Percentiles rank a stretch among this genome's conserved stretches.
Conservation (phyloP, 2,888 invertebrate genomes). For the Drosophila nr. fundita region DNA sequence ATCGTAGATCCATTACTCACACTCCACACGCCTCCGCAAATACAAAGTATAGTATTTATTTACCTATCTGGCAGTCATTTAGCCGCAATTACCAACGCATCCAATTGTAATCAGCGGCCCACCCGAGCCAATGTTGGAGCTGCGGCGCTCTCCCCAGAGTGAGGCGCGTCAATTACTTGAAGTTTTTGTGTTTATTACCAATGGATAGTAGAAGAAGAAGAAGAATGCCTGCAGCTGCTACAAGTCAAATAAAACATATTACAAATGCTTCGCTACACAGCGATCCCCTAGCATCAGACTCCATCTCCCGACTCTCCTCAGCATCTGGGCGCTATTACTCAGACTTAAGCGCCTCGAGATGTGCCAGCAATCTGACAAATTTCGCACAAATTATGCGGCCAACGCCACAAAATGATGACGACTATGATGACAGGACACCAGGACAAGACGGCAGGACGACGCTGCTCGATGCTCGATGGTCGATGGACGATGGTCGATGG, state of each 20-base stretch:
- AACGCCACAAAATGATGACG: constrained; percentile 67
- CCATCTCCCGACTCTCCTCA: background rate
- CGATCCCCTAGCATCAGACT: background rate
- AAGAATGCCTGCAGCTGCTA: constrained; percentile 62
- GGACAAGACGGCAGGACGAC: constrained; percentile 14
- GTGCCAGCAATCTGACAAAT: constrained; percentile 79
- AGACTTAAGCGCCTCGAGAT: constrained; percentile 74
- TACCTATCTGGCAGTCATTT: constrained; percentile 64
- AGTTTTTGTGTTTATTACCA: constrained; percentile 65
- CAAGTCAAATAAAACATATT: constrained; percentile 78
- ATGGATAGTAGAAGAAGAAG: constrained; percentile 20
- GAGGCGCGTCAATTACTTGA: constrained; percentile 71
- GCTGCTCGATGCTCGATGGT: background rate
- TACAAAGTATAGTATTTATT: constrained; percentile 48
- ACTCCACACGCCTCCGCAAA: constrained; percentile 2
- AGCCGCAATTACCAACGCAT: constrained; percentile 62
- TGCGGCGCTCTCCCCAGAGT: constrained; percentile 37
- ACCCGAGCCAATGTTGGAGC: background rate
- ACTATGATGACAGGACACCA: constrained; percentile 54
- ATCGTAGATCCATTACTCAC: constrained; percentile 41
- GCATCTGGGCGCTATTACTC: constrained; percentile 62
- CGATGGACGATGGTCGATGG: constrained; percentile 9
- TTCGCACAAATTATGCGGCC: constrained; percentile 78
- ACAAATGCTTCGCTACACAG: constrained; percentile 61
- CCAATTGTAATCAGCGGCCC: constrained; percentile 65